Evolutionary conservation across 2,797 vertebrate species (phyloP), one percentile per base, ranked within the genome.

Genomic region (Prunella strophiata): DNA sequence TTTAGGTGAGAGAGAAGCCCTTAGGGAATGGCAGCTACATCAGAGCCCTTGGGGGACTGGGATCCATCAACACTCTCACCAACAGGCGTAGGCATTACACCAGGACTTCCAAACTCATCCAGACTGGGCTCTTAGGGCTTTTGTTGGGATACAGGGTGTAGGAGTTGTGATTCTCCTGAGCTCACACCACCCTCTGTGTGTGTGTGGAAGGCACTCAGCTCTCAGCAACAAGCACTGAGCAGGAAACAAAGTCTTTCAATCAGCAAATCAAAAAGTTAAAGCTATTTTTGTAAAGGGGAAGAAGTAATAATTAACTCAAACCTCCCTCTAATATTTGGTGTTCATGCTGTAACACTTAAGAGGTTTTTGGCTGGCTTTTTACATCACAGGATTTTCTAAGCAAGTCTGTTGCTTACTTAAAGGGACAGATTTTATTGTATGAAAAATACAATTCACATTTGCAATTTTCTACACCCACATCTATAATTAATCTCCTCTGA

Each of bases 401-500:
- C n/a, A 96, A 89, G 54, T 52, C 43, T 32, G 34, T 48, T 89
- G 34, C 93, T 85, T 93, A 90, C 59, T 93, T 95, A 82, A 88
- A 92, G 71, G 73, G 38, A 82, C 34, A 30, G 47, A 89, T 79
- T 92, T 96, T 85, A 75, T 72, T 94, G 65, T 57, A 89, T 42
- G 38, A 82, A 95, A 96, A 94, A 90, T 3, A 89, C 40, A 88
- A 94, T 66, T 89, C 78, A 47, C 36, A 94, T 94, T 85, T 85
- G 80, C 63, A 87, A 89, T 96, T 97, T 96, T 97, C 91, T 94
- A 95, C 91, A 85, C 65, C 87, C 85, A 94, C 78, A 62, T 78
- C 84, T 92, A 96, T 91, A 97, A 96, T 96, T 96, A 88, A 94
- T 96, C 91, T 96, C 94, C 80, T 59, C 83, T 95, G 93, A 96